Evolutionary conservation across 2,797 vertebrate genomes (phyloP).

Genomic region (Pseudochirops corinnae): DNA sequence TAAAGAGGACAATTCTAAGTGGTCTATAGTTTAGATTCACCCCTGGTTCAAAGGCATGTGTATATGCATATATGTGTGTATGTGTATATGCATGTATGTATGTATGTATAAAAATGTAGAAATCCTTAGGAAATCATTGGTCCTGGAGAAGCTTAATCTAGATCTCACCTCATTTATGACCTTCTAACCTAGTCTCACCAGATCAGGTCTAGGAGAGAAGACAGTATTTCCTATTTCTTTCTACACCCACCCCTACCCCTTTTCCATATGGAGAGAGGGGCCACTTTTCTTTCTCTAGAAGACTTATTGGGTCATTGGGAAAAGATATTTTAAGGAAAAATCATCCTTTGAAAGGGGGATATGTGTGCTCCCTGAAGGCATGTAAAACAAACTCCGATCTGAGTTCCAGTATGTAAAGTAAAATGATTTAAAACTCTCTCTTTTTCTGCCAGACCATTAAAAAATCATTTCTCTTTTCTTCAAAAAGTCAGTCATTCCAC

Average conservation of each 20-base stretch:
- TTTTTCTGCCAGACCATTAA: neutral
- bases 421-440: neutral
- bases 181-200: slow-evolving; percentile 3
- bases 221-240: neutral
- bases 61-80: neutral
- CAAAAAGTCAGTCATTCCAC: neutral
- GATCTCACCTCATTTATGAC: neutral
- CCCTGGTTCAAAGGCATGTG: neutral
- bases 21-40: neutral
- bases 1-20: neutral
- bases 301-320: neutral
- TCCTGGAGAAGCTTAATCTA: neutral
- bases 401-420: neutral
- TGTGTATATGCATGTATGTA: neutral
- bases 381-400: slow-evolving; percentile 2
- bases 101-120: neutral
- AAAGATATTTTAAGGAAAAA: neutral
- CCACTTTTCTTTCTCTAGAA: neutral
- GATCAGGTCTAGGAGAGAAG: neutral
- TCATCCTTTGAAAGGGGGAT: neutral
- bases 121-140: neutral
- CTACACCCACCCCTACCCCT: neutral
- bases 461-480: neutral
- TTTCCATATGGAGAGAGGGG: slow-evolving; percentile 17
- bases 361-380: neutral